Base-by-base conservation (phyloP, 2,797 vertebrate species). In the Phoeniculus purpureus region DNA sequence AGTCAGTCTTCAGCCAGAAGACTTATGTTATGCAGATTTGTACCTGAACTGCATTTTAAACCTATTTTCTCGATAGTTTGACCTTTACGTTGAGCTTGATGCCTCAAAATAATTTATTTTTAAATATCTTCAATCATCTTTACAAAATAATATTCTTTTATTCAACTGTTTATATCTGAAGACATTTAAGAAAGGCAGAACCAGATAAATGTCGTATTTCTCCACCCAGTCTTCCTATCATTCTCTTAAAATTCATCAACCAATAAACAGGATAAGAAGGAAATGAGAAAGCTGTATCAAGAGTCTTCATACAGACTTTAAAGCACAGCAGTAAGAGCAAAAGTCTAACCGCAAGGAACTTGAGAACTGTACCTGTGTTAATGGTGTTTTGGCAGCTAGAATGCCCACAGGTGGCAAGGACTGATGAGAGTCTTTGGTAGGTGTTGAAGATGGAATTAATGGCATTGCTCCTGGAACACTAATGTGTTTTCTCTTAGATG, bases 401-500 rank as follows among this genome's bases (percentile, higher is more conserved):
- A 98, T 96, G 96, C 98, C 98, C 92, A 98, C 95, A 95, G 96
- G 96, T 91, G 98, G 94, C 45, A 98, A 97, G 94, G 98, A 97
- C 89, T 98, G 98, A 95, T 97, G 98, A 97, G 97, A 96, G 45
- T 99, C 98, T 98, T 98, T 99, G 96, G 96, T 95, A 75, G 98
- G 97, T 92, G 98, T 91, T 71, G 97, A 96, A 76, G 98, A 97
- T 85, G 98, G 98, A 91, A 99, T 96, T 92, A 98, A 97, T 75
- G 98, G 97, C 98, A 98, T 95, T 92, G 97, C 96, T 76, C 98
- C 97, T 95, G 98, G 97, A 85, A 98, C 96, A 43, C 96, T 96
- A 68, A 98, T 80, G 96, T 98, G 98, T 98, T 99, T 99, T 96
- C 99, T 98, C 97, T 99, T 99, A 81, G 99, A 99, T 91, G 98